Evolutionary conservation across 1,140 invertebrate genomes (phyloP).

Genomic region (Dryas iulia): DNA sequence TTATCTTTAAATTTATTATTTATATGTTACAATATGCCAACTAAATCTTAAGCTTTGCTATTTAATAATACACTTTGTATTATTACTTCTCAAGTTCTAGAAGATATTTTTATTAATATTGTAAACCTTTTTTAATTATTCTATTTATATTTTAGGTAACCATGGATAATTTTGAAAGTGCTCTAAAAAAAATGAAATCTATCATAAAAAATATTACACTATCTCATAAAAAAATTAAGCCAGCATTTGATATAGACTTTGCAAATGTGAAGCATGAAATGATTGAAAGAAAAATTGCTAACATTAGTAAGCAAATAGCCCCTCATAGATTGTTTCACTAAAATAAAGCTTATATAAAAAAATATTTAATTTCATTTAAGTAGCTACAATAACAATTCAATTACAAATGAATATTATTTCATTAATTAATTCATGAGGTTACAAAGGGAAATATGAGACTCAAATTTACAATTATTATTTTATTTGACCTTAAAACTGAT

Average conservation of each 20-base stretch:
- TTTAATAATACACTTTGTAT: no score
- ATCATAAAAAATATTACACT: constrained; percentile 60
- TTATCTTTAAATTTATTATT: no score
- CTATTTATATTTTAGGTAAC: constrained; percentile 47
- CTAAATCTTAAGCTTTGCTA: no score
- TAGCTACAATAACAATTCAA: not conserved
- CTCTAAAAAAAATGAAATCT: constrained; percentile 54
- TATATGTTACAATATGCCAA: no score
- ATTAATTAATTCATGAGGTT: constrained; percentile 29
- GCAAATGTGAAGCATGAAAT: constrained; percentile 44
- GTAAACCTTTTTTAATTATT: no score
- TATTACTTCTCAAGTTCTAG: no score
- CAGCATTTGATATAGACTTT: constrained; percentile 69
- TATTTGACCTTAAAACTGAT: constrained; percentile 42
- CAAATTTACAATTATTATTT: constrained; percentile 45
- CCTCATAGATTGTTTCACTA: constrained; percentile 56
- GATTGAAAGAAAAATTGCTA: constrained; percentile 43
- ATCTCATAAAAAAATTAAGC: constrained; percentile 49
- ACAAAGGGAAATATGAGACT: constrained; percentile 44
- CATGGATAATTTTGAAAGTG: constrained; percentile 55
- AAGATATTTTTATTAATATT: no score
- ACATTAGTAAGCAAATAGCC: constrained; percentile 60
- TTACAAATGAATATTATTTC: not conserved
- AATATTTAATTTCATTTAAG: not conserved
- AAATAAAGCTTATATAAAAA: constrained; percentile 33